A percentile compares a stretch with the other conserved stretches of the same genome.
Evolutionary conservation across 2,888 invertebrate genomes (phyloP).

Genomic region (Philopedon plagiatum): DNA sequence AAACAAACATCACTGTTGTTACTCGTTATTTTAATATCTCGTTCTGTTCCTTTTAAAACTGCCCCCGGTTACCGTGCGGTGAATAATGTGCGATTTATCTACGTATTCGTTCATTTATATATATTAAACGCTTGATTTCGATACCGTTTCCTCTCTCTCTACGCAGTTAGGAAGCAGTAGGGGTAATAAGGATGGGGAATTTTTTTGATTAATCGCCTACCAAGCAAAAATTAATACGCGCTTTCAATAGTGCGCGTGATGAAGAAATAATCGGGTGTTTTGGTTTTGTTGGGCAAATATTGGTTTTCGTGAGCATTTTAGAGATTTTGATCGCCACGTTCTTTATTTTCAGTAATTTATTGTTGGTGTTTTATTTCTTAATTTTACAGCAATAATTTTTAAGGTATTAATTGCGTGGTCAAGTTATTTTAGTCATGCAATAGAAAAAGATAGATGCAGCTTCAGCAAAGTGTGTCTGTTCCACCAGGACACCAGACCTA

Average conservation of each 20-base stretch:
- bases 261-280: constrained; percentile 56
- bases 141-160: constrained; percentile 55
- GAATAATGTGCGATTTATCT: constrained; percentile 66
- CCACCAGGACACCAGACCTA: too few relatives aligned
- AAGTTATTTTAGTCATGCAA: too few relatives aligned
- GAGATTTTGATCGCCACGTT: constrained; percentile 50
- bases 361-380: constrained; percentile 6
- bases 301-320: constrained; percentile 52
- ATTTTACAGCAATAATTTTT: background rate
- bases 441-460: too few relatives aligned
- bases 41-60: constrained; percentile 60
- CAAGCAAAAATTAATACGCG: constrained; percentile 54
- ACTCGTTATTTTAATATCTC: constrained; percentile 69
- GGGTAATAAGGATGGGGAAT: constrained; percentile 48
- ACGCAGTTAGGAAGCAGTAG: constrained; percentile 41
- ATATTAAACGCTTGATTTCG: constrained; percentile 63
- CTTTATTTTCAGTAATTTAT: constrained; percentile 50
- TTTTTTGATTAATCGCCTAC: constrained; percentile 51
- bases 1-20: constrained; percentile 69
- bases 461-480: too few relatives aligned
- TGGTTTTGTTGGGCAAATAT: constrained; percentile 53
- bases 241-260: constrained; percentile 54
- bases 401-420: too few relatives aligned
- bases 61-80: constrained; percentile 64
- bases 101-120: constrained; percentile 64